Evolutionary conservation across 2,888 invertebrate species (phyloP), one percentile per base, ranked within the genome.

Genomic region (Andrena flavipes): DNA sequence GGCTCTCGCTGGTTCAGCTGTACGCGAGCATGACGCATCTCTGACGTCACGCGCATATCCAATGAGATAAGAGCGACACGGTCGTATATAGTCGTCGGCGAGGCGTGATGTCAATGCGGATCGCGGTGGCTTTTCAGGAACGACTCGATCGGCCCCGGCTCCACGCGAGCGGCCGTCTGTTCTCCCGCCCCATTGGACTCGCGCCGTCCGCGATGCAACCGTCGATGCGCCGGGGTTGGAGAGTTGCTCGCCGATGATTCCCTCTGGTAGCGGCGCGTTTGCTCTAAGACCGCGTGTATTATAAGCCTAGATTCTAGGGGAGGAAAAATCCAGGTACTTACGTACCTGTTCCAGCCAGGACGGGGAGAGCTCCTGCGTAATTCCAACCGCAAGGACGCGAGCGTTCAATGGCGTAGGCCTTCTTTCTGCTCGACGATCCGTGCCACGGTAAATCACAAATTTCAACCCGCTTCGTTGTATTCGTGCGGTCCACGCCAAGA

Each of bases 371-470:
- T 78, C 87, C 87, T 86, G 89, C 90, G 90, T 91, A 90, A 91
- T 90, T 90, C 80, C 83, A 90, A 90, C 89, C 90, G 90, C 91
- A 91, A 91, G 91, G 91, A 91, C 91, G 88, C 84, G 70, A 84
- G 67, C 72, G 80, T 62, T 68, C 87, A 88, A 60, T 85, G 85
- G 87, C 87, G 87, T 88, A 86, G 81, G 16, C 33, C 68, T 49
- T 74, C 59, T 29, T 63, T 67, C 79, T 48, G 59, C 59, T 26
- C 7, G 20, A 26, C 23, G 2, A 6, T 13, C 56, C 23, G 48
- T 6, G 42, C n/a, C 13, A n/a, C 33, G 26, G 51, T 33, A 63
- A 75, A 13, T 42, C 42, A 1, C 5, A 0, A 42, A 42, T 42
- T 5, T 42, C 42, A 16, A 16, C 4, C 42, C 42, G 42, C 16